A percentile compares a stretch with the other conserved stretches of the same genome.
Evolutionary conservation across 2,113 vertebrate genomes (phyloP).

Genomic region (Grammomys dolichurus): DNA sequence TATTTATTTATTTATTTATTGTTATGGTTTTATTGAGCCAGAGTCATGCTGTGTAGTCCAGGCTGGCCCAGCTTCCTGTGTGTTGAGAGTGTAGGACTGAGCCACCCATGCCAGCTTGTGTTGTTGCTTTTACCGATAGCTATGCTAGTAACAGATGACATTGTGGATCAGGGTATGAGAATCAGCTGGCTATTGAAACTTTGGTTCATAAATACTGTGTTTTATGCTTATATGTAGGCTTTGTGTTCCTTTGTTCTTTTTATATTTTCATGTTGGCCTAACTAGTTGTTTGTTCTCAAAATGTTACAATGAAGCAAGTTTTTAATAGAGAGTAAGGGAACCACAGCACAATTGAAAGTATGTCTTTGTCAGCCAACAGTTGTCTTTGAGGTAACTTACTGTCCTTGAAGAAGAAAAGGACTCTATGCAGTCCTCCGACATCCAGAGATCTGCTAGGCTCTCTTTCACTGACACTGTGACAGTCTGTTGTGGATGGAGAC

Average conservation of each 20-base stretch:
- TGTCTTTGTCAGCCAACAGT: not conserved
- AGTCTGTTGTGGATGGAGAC: not conserved
- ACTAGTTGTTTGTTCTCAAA: constrained; percentile 22
- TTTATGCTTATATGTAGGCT: not conserved
- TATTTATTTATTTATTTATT: not conserved
- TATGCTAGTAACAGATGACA: not conserved
- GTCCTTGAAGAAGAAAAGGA: constrained; percentile 26
- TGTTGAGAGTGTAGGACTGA: not conserved
- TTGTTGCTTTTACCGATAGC: not conserved
- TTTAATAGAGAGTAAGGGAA: not conserved
- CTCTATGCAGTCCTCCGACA: not conserved
- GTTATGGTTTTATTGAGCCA: not conserved
- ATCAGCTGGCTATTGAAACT: not conserved
- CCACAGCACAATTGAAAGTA: not conserved
- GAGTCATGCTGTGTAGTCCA: not conserved
- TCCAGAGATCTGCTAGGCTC: not conserved
- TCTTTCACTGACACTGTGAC: not conserved
- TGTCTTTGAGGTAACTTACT: constrained; percentile 3
- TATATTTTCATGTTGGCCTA: not conserved
- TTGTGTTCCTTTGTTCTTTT: not conserved
- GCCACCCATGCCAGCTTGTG: not conserved
- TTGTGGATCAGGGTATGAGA: not conserved
- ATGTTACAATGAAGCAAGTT: not conserved
- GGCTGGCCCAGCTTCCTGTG: not conserved
- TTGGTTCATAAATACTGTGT: not conserved